A percentile compares a stretch with the other conserved stretches of the same genome.
phyloP scores from a whole-genome alignment of 1,140 invertebrate species.

The Drosophila gunungcola region DNA sequence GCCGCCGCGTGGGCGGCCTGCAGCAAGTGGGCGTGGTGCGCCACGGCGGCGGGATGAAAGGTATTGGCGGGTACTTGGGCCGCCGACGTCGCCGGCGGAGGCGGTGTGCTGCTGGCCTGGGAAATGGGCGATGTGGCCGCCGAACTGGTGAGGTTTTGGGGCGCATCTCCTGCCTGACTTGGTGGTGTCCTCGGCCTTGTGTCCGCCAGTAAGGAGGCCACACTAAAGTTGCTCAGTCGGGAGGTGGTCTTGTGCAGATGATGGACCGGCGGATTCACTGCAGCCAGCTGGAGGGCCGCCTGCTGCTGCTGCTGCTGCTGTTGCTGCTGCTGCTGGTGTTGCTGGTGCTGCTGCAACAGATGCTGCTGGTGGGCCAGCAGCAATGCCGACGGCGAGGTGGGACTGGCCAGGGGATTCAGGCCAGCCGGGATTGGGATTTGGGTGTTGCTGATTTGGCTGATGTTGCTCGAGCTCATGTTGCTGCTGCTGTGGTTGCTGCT shows the following conservation, averaged over 20 bases:
- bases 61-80: constrained; percentile 41
- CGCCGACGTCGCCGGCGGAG: constrained; percentile 30
- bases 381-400: constrained; percentile 85
- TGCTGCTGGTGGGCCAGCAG: constrained; percentile 86
- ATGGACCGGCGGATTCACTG: constrained; percentile 71
- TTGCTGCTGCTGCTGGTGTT: constrained; percentile 76
- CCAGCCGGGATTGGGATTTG: constrained; percentile 28
- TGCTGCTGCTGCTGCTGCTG: constrained; percentile 84
- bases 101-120: constrained; percentile 73
- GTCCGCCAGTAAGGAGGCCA: constrained; percentile 88
- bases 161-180: constrained; percentile 70
- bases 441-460: constrained; percentile 44
- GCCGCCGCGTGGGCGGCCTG: constrained; percentile 76
- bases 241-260: constrained; percentile 85
- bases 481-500: constrained; percentile 54
- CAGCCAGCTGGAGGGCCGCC: constrained; percentile 65
- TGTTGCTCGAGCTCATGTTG: constrained; percentile 33
- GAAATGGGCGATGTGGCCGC: constrained; percentile 72
- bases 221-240: constrained; percentile 89
- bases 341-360: constrained; percentile 71
- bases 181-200: constrained; percentile 85
- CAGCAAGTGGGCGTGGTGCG: constrained; percentile 78
- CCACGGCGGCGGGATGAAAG: constrained; percentile 78
- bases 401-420: constrained; percentile 64
- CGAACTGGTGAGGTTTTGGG: constrained; percentile 81